Percentiles rank a stretch among this genome's conserved stretches.
These are phyloP conservation scores for Melieria crassipennis DNA, from an alignment of 2,888 invertebrate genomes.

Conservation along the genomic window DNA sequence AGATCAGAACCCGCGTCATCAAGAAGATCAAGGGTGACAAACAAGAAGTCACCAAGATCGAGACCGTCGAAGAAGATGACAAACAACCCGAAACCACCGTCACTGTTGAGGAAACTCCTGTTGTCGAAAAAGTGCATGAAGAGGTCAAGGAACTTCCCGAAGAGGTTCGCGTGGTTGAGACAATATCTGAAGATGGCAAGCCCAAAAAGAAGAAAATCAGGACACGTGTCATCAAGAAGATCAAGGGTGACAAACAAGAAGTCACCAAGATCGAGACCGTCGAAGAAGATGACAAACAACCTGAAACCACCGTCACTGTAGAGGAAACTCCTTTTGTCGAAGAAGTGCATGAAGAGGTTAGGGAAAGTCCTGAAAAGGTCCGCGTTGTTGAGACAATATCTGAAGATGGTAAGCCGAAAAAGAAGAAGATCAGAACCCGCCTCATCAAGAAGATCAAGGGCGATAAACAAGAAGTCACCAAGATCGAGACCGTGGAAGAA, in stretches of 20 bases:
- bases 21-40: conserved; percentile 32
- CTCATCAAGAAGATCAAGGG: conserved; percentile 33
- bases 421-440: conserved; percentile 27
- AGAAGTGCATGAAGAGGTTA: conserved; percentile 17
- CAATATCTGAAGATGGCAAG: conserved; percentile 31
- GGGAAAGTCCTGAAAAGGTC: conserved; percentile 28
- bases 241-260: conserved; percentile 33
- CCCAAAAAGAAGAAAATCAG: conserved; percentile 30
- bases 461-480: conserved; percentile 34
- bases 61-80: conserved; percentile 32
- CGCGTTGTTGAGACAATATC: conserved; percentile 26
- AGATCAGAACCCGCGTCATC: conserved; percentile 25
- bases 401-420: conserved; percentile 32
- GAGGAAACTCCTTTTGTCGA: conserved; percentile 29
- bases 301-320: conserved; percentile 31
- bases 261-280: conserved; percentile 33
- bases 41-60: conserved; percentile 33
- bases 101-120: conserved; percentile 25
- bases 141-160: conserved; percentile 26
- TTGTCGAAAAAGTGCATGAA: conserved; percentile 21
- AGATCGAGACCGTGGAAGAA: conserved; percentile 30
- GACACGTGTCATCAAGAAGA: conserved; percentile 28
- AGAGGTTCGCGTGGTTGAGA: conserved; percentile 29
- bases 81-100: conserved; percentile 32
- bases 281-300: conserved; percentile 32